phyloP scores from a whole-genome alignment of 2,113 vertebrate genomes.

The Muscicapa adusta region DNA sequence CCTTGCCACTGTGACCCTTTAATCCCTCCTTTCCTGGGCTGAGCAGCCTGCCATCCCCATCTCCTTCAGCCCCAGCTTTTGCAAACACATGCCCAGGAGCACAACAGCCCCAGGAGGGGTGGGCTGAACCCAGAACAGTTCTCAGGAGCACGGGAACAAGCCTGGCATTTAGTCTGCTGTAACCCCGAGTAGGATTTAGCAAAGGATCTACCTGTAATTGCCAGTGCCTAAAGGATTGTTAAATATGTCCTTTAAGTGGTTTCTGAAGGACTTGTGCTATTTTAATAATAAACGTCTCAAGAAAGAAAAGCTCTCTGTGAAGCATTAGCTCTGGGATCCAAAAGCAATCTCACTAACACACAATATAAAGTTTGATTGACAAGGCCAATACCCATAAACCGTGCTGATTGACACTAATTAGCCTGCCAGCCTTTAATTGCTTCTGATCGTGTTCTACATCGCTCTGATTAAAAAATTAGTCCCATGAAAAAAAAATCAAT shows the following conservation, averaged over 20 bases:
- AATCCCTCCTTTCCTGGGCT: background rate
- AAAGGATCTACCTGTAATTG: background rate
- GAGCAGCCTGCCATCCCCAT: background rate
- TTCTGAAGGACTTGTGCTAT: background rate
- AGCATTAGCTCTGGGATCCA: background rate
- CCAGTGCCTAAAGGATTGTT: background rate
- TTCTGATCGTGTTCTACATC: conserved; percentile 44
- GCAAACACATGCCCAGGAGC: background rate
- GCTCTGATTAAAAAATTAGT: conserved; percentile 34
- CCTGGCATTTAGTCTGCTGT: background rate
- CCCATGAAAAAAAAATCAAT: background rate
- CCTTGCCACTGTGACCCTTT: background rate
- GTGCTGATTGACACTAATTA: conserved; percentile 41
- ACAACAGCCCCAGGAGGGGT: background rate
- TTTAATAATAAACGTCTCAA: conserved; percentile 3
- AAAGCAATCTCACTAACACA: background rate
- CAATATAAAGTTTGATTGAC: conserved; percentile 16
- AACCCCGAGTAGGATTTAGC: background rate
- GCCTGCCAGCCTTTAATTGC: conserved; percentile 27
- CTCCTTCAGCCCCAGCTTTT: background rate
- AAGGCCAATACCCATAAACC: conserved; percentile 8
- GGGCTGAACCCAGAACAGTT: background rate
- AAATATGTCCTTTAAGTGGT: background rate
- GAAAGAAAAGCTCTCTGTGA: background rate
- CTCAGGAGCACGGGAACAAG: background rate